These are phyloP conservation scores for Henricia sp. DNA, from an alignment of 53 echinoderm and acorn worm species.

Conservation along the genomic window DNA sequence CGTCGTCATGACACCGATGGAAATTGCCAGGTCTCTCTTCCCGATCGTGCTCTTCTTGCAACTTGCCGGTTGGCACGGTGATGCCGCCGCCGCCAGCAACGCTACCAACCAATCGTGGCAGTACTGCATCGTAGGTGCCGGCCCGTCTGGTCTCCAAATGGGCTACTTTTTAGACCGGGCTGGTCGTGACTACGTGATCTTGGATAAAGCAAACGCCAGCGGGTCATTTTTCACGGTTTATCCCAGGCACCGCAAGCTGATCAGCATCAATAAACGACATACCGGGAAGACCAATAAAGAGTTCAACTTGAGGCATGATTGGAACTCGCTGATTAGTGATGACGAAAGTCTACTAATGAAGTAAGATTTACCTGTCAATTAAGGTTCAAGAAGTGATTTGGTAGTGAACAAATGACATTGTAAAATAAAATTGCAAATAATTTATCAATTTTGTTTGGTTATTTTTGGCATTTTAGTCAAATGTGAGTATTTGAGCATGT, in stretches of 20 bases:
- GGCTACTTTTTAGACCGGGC: slow-evolving; percentile 91
- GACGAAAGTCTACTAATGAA: slow-evolving; percentile 88
- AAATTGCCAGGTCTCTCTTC: neutral
- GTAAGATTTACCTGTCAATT: no score
- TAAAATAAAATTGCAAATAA: no score
- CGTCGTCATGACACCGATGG: slow-evolving; percentile 45
- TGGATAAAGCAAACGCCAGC: slow-evolving; percentile 82
- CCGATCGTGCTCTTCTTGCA: slow-evolving; percentile 24
- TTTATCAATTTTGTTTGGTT: no score
- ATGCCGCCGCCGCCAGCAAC: no score
- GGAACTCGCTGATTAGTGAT: slow-evolving; percentile 97
- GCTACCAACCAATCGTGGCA: slow-evolving; percentile 44
- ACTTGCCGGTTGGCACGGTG: slow-evolving; percentile 11
- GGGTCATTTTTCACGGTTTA: slow-evolving; percentile 83
- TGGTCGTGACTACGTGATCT: slow-evolving; percentile 80
- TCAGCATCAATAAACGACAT: slow-evolving; percentile 95
- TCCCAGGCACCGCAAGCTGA: slow-evolving; percentile 94
- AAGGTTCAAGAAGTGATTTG: no score
- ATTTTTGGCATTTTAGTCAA: no score
- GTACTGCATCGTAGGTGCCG: slow-evolving; percentile 95
- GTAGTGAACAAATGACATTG: no score
- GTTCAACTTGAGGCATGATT: slow-evolving; percentile 94
- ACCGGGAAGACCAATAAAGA: slow-evolving; percentile 98
- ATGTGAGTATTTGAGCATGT: no score
- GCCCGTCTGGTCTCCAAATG: slow-evolving; percentile 95